Conservation (phyloP, 2,797 vertebrate genomes). For the Petrocephalus schoutedeni region DNA sequence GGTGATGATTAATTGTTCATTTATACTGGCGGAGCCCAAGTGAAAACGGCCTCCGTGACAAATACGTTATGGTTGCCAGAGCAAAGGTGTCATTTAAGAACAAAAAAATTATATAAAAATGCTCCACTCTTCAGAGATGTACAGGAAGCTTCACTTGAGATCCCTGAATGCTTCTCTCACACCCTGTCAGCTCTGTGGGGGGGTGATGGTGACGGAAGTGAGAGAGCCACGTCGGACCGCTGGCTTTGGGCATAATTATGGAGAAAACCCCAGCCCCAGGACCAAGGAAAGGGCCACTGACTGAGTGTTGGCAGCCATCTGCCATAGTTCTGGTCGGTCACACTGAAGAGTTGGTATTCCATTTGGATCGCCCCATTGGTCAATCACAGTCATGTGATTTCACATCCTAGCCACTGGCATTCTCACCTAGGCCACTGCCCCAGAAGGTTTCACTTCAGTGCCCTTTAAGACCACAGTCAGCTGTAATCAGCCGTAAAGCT, state of each 20-base stretch:
- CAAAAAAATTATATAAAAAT: conserved; percentile 26
- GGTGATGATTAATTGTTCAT: conserved; percentile 24
- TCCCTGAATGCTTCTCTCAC: conserved; percentile 39
- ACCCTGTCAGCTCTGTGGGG: conserved; percentile 27
- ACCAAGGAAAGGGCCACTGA: neutral
- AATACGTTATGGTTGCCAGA: conserved; percentile 27
- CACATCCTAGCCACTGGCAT: neutral
- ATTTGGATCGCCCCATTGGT: neutral
- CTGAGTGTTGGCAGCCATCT: neutral
- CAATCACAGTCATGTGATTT: neutral
- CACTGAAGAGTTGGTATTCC: neutral
- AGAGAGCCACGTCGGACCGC: neutral
- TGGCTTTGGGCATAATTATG: neutral
- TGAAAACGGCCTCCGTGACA: conserved; percentile 32
- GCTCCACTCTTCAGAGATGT: conserved; percentile 37
- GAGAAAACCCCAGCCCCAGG: neutral
- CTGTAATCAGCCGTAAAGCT: neutral
- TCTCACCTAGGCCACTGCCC: neutral
- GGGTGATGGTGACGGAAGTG: neutral
- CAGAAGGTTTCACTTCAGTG: neutral
- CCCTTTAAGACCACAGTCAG: neutral
- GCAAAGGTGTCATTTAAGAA: conserved; percentile 36
- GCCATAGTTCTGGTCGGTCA: neutral
- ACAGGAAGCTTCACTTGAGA: conserved; percentile 42
- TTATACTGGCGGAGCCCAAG: conserved; percentile 22